Evolutionary conservation across 1,140 invertebrate genomes (phyloP).

Genomic region (Drosophila nasuta): DNA sequence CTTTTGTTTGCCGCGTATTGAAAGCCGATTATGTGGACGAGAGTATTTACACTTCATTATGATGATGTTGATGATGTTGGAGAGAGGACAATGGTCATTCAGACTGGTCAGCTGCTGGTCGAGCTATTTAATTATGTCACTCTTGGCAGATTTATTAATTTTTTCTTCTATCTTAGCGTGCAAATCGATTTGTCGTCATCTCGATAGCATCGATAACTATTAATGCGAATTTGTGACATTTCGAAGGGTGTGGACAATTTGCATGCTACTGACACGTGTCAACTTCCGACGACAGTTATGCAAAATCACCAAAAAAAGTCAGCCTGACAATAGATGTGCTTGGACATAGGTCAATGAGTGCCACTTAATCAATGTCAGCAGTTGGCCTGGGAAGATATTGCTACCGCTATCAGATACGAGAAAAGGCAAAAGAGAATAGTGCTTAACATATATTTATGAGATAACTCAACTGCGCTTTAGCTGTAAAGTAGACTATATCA

Average conservation of each 20-base stretch:
- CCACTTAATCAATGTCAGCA: conserved; percentile 67
- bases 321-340: conserved; percentile 62
- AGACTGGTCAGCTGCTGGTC: conserved; percentile 47
- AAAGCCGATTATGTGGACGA: conserved; percentile 68
- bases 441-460: conserved; percentile 21
- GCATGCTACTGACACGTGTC: conserved; percentile 71
- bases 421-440: too few species aligned
- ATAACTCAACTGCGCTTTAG: background rate
- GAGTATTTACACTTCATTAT: conserved; percentile 78
- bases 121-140: conserved; percentile 72
- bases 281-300: conserved; percentile 43
- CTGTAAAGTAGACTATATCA: conserved; percentile 6
- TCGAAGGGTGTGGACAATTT: conserved; percentile 74
- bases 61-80: conserved; percentile 37
- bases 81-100: conserved; percentile 51
- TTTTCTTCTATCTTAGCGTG: conserved; percentile 40
- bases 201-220: conserved; percentile 43
- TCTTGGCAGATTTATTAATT: conserved; percentile 67
- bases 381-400: conserved; percentile 34
- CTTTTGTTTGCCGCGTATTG: conserved; percentile 58
- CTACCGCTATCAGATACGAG: conserved; percentile 22
- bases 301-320: conserved; percentile 48
- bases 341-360: conserved; percentile 78
- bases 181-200: conserved; percentile 74
- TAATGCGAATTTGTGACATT: conserved; percentile 56